phyloP scores from a whole-genome alignment of 2,797 vertebrate genomes.

The Morelia viridis region DNA sequence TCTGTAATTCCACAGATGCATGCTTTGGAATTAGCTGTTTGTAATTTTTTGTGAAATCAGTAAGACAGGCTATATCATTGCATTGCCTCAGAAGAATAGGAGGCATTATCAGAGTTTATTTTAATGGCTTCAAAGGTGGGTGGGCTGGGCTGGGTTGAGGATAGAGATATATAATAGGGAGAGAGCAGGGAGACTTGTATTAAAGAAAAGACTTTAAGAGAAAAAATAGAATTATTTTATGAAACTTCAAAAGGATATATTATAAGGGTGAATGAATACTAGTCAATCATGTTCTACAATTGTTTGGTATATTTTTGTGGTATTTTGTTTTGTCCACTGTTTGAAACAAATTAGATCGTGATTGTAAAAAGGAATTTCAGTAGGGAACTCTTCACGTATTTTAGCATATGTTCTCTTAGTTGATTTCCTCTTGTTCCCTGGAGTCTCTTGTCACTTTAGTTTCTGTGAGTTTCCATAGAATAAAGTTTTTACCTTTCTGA shows the following conservation, averaged over 20 bases:
- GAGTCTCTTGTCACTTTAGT: constrained; percentile 66
- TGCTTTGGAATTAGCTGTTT: constrained; percentile 61
- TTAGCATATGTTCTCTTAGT: constrained; percentile 62
- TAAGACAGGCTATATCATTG: constrained; percentile 44
- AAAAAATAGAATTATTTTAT: constrained; percentile 41
- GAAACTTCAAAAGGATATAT: constrained; percentile 52
- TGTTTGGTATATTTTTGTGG: constrained; percentile 54
- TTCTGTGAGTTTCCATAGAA: constrained; percentile 69
- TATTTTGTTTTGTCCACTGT: constrained; percentile 46
- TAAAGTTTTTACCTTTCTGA: constrained; percentile 74
- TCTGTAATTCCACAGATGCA: constrained; percentile 61
- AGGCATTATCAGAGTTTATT: constrained; percentile 56
- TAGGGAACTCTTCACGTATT: constrained; percentile 67
- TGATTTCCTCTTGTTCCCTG: constrained; percentile 40
- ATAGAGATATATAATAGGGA: constrained; percentile 49
- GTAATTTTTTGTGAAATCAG: constrained; percentile 45
- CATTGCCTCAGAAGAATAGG: constrained; percentile 52
- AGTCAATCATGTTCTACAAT: constrained; percentile 56
- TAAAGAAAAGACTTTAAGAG: constrained; percentile 34
- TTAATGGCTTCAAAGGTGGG: constrained; percentile 57
- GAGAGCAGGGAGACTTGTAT: constrained; percentile 46
- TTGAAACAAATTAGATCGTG: constrained; percentile 56
- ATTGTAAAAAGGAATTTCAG: constrained; percentile 69
- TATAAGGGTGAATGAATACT: constrained; percentile 52
- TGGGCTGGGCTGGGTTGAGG: constrained; percentile 47